phyloP scores from a whole-genome alignment of 2,797 vertebrate genomes.

The Jordanella pulchra region DNA sequence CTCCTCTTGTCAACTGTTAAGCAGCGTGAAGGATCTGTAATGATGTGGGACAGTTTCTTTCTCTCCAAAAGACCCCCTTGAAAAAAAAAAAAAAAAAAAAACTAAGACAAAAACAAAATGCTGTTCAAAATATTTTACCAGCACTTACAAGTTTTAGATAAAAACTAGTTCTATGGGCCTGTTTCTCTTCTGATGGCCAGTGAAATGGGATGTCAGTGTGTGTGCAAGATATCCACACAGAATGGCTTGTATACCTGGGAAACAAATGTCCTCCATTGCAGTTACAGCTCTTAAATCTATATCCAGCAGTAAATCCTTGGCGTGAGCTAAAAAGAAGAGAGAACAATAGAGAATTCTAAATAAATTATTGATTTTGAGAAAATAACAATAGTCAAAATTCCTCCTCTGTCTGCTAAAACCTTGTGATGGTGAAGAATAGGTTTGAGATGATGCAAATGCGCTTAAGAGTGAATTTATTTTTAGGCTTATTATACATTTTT shows the following conservation, averaged over 20 bases:
- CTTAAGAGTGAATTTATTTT: background rate
- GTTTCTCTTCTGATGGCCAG: background rate
- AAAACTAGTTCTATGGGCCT: background rate
- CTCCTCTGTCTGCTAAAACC: background rate
- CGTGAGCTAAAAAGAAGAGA: too few relatives aligned
- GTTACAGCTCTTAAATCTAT: too few relatives aligned
- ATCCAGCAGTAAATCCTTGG: too few relatives aligned
- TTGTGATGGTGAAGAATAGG: background rate
- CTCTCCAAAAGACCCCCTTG: background rate
- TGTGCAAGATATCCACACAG: background rate
- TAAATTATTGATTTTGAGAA: too few relatives aligned
- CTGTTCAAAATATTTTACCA: background rate
- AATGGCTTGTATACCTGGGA: background rate
- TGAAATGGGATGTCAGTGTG: background rate
- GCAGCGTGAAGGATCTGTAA: background rate
- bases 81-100: too few relatives aligned
- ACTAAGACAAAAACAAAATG: too few relatives aligned
- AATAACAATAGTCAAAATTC: background rate
- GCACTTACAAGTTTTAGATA: background rate
- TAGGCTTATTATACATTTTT: background rate
- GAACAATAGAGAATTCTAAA: too few relatives aligned
- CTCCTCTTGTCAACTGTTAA: background rate
- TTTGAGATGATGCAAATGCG: background rate
- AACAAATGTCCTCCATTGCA: too few relatives aligned
- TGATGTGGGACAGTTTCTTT: background rate